Evolutionary conservation across 2,888 invertebrate genomes (phyloP).

Genomic region (Cryptosula pallasiana): DNA sequence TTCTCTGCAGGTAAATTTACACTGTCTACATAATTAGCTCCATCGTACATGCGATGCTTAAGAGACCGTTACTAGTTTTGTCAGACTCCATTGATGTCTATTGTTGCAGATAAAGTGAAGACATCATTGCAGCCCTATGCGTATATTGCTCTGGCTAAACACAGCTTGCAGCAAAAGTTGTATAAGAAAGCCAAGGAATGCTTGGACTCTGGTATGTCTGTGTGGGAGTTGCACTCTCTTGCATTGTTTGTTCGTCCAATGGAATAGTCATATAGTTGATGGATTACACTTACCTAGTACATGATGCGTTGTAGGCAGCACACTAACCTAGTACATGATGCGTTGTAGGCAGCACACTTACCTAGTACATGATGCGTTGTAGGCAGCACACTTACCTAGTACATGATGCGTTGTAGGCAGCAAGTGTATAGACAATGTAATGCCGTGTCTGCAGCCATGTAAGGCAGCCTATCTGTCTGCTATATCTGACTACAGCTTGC

Average conservation of each 20-base stretch:
- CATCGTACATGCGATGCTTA: too few species aligned
- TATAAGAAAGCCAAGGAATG: neutral
- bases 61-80: too few species aligned
- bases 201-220: neutral
- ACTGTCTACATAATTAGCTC: too few species aligned
- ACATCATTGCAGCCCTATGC: neutral
- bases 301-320: too few species aligned
- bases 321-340: too few species aligned
- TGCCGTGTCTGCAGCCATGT: neutral
- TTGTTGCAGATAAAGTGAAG: neutral
- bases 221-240: neutral
- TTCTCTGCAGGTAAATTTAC: neutral
- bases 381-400: too few species aligned
- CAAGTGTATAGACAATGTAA: neutral
- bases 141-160: neutral
- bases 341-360: too few species aligned
- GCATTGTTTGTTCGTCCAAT: neutral
- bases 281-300: too few species aligned
- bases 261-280: too few species aligned
- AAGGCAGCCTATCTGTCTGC: neutral
- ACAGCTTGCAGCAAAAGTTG: neutral
- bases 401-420: neutral
- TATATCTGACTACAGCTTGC: neutral
- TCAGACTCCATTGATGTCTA: too few species aligned
- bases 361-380: too few species aligned